Percentiles rank a stretch among this genome's conserved stretches.
Conservation (phyloP, 2,888 invertebrate genomes). For the Beris morrisii region DNA sequence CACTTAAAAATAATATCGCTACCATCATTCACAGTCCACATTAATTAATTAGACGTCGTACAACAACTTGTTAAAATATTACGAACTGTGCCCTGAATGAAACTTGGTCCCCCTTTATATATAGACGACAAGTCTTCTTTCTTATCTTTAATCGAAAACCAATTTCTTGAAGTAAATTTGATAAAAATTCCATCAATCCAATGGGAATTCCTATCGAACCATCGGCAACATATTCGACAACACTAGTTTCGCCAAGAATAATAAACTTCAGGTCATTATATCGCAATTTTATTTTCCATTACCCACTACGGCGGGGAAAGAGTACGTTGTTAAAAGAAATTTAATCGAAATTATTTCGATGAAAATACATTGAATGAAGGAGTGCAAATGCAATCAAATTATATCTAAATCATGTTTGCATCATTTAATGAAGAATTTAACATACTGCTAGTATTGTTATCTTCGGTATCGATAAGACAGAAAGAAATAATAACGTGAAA, state of each 20-base stretch:
- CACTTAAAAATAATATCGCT: constrained; percentile 21
- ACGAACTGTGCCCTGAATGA: constrained; percentile 9
- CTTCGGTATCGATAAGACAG: too few relatives aligned
- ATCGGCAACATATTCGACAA: constrained; percentile 19
- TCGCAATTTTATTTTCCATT: background rate
- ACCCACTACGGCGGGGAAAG: too few relatives aligned
- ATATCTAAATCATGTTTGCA: too few relatives aligned
- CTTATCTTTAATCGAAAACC: constrained; percentile 23
- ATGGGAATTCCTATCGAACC: constrained; percentile 9
- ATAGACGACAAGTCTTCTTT: constrained; percentile 6
- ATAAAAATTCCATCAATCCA: constrained; percentile 14
- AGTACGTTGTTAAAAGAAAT: too few relatives aligned
- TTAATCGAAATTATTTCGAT: too few relatives aligned
- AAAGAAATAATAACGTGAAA: too few relatives aligned
- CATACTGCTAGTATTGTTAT: too few relatives aligned
- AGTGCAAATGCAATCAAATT: too few relatives aligned
- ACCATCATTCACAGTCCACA: constrained; percentile 19
- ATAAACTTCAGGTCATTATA: constrained; percentile 11
- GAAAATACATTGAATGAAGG: too few relatives aligned
- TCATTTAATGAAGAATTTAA: too few relatives aligned
- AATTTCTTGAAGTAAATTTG: constrained; percentile 27
- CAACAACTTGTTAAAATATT: constrained; percentile 16
- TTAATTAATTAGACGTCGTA: constrained; percentile 1
- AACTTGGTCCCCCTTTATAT: constrained; percentile 26
- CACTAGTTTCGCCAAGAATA: constrained; percentile 4